Conservation (phyloP, 2,888 invertebrate genomes). For the Disparrhopalites patrizii region DNA sequence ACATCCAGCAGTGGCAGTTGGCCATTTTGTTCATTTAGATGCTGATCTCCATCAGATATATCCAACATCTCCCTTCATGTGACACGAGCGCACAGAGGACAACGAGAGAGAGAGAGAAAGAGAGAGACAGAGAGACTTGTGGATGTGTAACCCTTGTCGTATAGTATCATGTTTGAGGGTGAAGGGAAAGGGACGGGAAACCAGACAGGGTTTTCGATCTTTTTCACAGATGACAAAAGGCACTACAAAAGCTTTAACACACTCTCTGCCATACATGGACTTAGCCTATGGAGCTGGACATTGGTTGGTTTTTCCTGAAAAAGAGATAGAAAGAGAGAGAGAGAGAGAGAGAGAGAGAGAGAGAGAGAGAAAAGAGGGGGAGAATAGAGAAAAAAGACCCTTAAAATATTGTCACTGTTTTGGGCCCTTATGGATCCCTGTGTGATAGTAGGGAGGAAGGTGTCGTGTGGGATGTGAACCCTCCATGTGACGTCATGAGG, state of each 20-base stretch:
- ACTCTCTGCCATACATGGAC: too few species aligned
- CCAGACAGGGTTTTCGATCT: constrained; percentile 22
- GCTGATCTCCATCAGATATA: neutral
- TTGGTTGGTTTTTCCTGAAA: constrained; percentile 16
- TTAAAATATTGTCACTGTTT: constrained; percentile 10
- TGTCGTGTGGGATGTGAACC: neutral
- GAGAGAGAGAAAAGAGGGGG: too few species aligned
- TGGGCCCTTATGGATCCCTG: neutral
- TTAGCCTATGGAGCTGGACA: constrained; percentile 9
- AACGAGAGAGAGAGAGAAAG: neutral
- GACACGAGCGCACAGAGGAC: neutral
- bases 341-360: too few species aligned
- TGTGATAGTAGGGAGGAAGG: too few species aligned
- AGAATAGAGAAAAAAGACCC: constrained; percentile 24
- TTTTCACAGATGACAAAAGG: constrained; percentile 24
- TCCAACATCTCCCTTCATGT: too few species aligned
- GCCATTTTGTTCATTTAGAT: constrained; percentile 18
- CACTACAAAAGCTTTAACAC: constrained; percentile 15
- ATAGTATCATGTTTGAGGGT: too few species aligned
- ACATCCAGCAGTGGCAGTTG: constrained; percentile 38
- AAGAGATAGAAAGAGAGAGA: too few species aligned
- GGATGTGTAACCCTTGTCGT: too few species aligned
- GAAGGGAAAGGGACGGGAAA: constrained; percentile 1
- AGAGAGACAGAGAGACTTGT: neutral
- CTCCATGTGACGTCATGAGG: constrained; percentile 13